Conservation (phyloP, 2,797 vertebrate species). For the Vespertilio murinus region DNA sequence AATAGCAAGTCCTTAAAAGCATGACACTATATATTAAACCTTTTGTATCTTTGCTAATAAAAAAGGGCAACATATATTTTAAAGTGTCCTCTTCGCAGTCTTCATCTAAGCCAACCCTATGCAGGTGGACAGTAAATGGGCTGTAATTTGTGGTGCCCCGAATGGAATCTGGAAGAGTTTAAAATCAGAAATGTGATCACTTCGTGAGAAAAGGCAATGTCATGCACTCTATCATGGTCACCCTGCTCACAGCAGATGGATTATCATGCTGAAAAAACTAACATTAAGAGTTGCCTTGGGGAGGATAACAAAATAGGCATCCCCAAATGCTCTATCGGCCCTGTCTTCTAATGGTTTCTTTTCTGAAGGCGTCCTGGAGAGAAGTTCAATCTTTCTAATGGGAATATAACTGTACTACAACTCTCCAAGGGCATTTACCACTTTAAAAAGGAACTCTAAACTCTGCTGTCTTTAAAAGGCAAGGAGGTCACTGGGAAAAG, state of each 20-base stretch:
- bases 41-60: neutral
- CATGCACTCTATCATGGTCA: neutral
- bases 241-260: neutral
- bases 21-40: neutral
- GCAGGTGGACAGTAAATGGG: neutral
- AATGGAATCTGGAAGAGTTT: neutral
- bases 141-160: neutral
- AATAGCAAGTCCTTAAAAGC: neutral
- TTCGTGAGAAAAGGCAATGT: neutral
- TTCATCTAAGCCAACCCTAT: neutral
- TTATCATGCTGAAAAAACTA: conserved; percentile 50
- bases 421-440: conserved; percentile 73
- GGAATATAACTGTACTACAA: conserved; percentile 70
- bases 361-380: conserved; percentile 65
- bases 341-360: conserved; percentile 77
- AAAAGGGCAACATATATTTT: neutral
- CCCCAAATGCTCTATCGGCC: conserved; percentile 46
- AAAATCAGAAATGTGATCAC: conserved; percentile 18
- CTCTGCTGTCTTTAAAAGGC: conserved; percentile 74
- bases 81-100: neutral
- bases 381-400: conserved; percentile 78
- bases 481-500: conserved; percentile 78
- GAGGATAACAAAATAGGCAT: conserved; percentile 67
- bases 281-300: conserved; percentile 66
- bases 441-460: conserved; percentile 74